Base-by-base conservation (phyloP, 2,888 invertebrate species). In the Lithosia quadra region DNA sequence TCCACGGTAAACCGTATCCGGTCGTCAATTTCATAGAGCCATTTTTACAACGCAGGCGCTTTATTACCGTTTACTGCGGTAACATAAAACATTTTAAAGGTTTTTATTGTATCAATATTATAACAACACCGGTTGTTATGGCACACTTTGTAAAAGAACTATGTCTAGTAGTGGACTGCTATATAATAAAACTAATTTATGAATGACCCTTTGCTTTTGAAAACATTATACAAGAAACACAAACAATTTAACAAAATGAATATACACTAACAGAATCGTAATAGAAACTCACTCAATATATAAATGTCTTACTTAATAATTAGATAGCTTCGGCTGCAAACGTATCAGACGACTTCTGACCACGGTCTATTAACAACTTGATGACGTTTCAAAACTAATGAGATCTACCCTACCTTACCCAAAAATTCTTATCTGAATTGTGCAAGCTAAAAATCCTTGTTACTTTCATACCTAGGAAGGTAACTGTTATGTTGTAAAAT, bases 261-360 rank as follows among this genome's bases (percentile, higher is more conserved):
- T 61, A 58, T n/a, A 78, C 81, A 75, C 75, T 74, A 74, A 76
- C 76, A 74, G 61, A 72, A 63, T 63, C 62, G 49, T 63, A 22
- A 68, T 15, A 70, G 57, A 64, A 65, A 78, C 69, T 77, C 71
- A 68, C 67, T 67, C 59, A 10, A 69, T 43, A 33, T 65, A 65
- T 77, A 67, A 69, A 63, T 72, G 76, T 81, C 71, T 69, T 68
- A 62, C 61, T 68, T 69, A 73, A 65, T 78, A 49, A n/a, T 33
- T 80, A 79, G 79, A 70, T 81, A 18, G 76, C 73, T 72, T 73
- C 60, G 76, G 69, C 64, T 71, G 74, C 71, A 79, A 72, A 72
- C 65, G n/a, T 64, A 72, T 68, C 69, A 62, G 1, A 39, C 4
- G 59, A 61, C 56, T 62, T 60, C 11, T 15, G 22, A 55, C 9